Conservation (phyloP, 2,888 invertebrate genomes). For the Andrena chrysosceles region DNA sequence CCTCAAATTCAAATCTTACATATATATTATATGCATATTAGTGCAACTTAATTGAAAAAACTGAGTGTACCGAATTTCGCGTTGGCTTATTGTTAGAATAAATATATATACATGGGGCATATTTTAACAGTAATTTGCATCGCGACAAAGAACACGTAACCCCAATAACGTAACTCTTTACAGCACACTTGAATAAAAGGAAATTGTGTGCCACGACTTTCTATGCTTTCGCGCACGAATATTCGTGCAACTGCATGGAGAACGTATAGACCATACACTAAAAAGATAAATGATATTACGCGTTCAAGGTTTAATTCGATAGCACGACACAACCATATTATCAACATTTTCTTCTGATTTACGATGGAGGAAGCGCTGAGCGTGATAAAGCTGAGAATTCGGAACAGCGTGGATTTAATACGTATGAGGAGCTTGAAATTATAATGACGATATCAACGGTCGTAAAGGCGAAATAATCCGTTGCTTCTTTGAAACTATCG, state of each 20-base stretch:
- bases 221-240: background rate
- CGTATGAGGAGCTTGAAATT: background rate
- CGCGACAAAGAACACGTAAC: too few species aligned
- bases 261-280: background rate
- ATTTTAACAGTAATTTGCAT: too few species aligned
- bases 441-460: background rate
- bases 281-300: background rate
- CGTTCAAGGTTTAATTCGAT: background rate
- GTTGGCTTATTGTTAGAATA: too few species aligned
- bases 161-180: too few species aligned
- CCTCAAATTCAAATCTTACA: too few species aligned
- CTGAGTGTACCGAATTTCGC: too few species aligned
- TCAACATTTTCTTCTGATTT: background rate
- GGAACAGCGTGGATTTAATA: background rate
- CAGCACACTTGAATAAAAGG: too few species aligned
- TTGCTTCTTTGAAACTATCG: background rate
- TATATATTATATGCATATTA: too few species aligned
- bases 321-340: background rate
- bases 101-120: too few species aligned
- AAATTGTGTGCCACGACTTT: too few species aligned
- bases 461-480: background rate
- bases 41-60: too few species aligned
- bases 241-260: background rate
- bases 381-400: background rate
- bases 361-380: background rate